phyloP scores from a whole-genome alignment of 2,888 invertebrate genomes.

The Eucriotettix oculatus region DNA sequence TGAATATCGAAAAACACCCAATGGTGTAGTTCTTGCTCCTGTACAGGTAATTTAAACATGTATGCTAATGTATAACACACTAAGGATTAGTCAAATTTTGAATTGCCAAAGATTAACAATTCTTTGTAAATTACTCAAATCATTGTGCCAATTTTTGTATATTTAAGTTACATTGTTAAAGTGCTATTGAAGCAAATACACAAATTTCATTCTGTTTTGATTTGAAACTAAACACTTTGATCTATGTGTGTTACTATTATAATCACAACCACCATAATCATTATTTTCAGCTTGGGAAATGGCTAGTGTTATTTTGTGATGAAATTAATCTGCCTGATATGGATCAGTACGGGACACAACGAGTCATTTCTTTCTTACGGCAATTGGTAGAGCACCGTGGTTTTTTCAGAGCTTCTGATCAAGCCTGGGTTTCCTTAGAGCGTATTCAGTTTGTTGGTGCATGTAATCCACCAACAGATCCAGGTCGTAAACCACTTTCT shows the following conservation, averaged over 20 bases:
- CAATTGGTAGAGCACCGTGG: slow-evolving; percentile 94
- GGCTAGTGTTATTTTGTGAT: slow-evolving; percentile 98
- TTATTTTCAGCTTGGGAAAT: slow-evolving; percentile 66
- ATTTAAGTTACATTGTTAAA: not conserved
- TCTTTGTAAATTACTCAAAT: too few relatives aligned
- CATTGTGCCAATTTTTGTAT: too few relatives aligned
- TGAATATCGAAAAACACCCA: slow-evolving; percentile 96
- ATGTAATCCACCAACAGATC: slow-evolving; percentile 99
- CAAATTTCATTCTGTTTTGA: not conserved
- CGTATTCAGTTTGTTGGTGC: slow-evolving; percentile 99
- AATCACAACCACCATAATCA: not conserved
- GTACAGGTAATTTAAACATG: slow-evolving; percentile 48
- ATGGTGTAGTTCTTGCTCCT: slow-evolving; percentile 90
- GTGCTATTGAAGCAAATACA: not conserved
- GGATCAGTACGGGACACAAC: slow-evolving; percentile 93
- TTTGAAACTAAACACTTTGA: not conserved
- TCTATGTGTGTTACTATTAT: not conserved
- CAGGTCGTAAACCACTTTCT: slow-evolving; percentile 89
- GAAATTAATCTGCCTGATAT: slow-evolving; percentile 99
- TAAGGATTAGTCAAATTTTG: too few relatives aligned
- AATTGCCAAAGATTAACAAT: too few relatives aligned
- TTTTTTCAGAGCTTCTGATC: slow-evolving; percentile 80
- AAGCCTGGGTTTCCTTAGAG: slow-evolving; percentile 93
- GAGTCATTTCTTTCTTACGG: slow-evolving; percentile 97
- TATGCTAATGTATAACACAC: too few relatives aligned